Conservation (phyloP, 1,140 invertebrate species). For the Drosophila sp. region DNA sequence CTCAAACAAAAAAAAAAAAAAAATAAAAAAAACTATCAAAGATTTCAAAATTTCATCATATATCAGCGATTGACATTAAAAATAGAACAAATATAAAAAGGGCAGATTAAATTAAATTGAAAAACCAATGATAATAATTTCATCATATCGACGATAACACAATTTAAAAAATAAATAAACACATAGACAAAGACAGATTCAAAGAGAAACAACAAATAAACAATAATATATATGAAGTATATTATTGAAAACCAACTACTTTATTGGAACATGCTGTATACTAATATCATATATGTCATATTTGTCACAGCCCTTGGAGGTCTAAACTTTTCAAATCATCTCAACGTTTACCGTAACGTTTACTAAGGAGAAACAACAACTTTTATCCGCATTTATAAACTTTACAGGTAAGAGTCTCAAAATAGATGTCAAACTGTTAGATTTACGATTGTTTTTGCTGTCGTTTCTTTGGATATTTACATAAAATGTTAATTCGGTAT, state of each 20-base stretch:
- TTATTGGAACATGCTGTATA: neutral
- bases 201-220: neutral
- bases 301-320: neutral
- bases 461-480: neutral
- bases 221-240: neutral
- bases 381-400: neutral
- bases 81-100: no score
- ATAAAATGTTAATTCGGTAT: neutral
- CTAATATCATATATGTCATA: neutral
- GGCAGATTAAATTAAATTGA: neutral
- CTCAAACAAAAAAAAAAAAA: neutral
- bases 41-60: no score
- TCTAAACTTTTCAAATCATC: neutral
- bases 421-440: no score
- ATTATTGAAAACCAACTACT: neutral
- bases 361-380: neutral
- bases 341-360: neutral
- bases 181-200: neutral
- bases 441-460: neutral
- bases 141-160: no score
- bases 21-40: neutral
- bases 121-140: neutral
- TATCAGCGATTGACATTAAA: no score
- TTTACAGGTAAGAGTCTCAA: neutral
- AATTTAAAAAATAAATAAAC: neutral